Evolutionary conservation across 1,140 invertebrate genomes (phyloP), one percentile per base, ranked within the genome.

Genomic region (Nasonia vitripennis): DNA sequence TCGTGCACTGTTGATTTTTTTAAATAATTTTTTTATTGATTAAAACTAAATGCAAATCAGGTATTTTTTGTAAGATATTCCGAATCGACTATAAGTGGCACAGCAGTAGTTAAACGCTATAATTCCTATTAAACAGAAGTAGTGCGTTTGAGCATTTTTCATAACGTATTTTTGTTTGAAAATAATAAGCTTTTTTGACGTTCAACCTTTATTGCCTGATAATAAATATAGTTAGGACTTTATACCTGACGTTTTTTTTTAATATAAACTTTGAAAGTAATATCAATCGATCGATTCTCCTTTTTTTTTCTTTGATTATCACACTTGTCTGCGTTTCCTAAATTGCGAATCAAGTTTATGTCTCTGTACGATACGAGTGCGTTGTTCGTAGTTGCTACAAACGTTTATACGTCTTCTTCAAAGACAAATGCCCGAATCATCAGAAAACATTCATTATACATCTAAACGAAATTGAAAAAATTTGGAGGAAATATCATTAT

Each of bases 381-480:
- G 48, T 20, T 78, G n/a, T 78, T 84, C 70, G 78, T 51, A 75
- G 62, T 78, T 70, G 75, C 82, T 68, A 67, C 45, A 83, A 83
- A 83, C 31, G 27, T 62, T 34, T 71, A 71, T 34, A 82, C 14
- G 37, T 62, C 41, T 70, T 78, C 51, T 34, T 67, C 12, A 82
- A 82, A 81, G 31, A 77, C 7, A 62, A 77, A 51, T 62, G 55
- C 23, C 14, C 74, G 62, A 78, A 75, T 45, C 62, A 45, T 78
- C 9, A 62, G 20, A 83, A 67, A 20, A 83, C 51, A 75, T 75
- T 67, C 77, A 37, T 83, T 83, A 70, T 55, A 81, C 51, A 41
- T 45, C 70, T 79, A 86, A 86, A 86, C 68, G 74, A 78, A 83
- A 82, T 79, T 86, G 84, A 86, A 86, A 86, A 86, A 2, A 81